Evolutionary conservation across 2,888 invertebrate species (phyloP), one percentile per base, ranked within the genome.

Genomic region (Ferrisia virgata): DNA sequence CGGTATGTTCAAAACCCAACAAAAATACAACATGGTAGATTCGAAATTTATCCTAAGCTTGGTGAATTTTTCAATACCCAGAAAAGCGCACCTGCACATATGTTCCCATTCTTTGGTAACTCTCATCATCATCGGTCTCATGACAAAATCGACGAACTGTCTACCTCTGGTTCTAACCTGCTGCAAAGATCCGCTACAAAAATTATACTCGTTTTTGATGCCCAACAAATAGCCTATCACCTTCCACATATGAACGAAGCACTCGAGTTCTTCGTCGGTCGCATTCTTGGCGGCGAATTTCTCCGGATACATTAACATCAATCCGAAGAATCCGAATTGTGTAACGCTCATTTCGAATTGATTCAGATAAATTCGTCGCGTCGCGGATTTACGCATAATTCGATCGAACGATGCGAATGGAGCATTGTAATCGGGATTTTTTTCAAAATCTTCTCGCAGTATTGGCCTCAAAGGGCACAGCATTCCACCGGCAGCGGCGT

Each of bases 311-410:
- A 90, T 87, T 8, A 91, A 86, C 0, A 89, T 85, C 8, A 90
- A 86, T 0, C 90, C 90, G 33, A 91, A 87, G 86, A 91, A 91
- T 0, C 90, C 90, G 86, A 90, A 89, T 86, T 91, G 91, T 0
- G 91, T 91, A 2, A 89, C 72, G 0, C 89, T 87, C 91, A 92
- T 91, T 85, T 91, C 90, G 40, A 88, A 88, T 86, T 92, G 91
- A 84, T 89, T 90, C 4, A 91, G 84, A 81, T 87, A 87, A 31
- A 85, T 47, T 11, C 53, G 79, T 1, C 9, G 43, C 1, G 53
- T 22, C 28, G 40, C 36, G 11, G 18, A n/a, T 5, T 36, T 81
- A 36, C 47, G 13, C 18, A 78, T 43, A 1, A 53, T 28, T 64
- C 28, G 15, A 15, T 28, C 64, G 28, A 64, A 15, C 5, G 3